A percentile compares a stretch with the other conserved stretches of the same genome.
Conservation (phyloP, 2,888 invertebrate species). For the Rotaria sp. region DNA sequence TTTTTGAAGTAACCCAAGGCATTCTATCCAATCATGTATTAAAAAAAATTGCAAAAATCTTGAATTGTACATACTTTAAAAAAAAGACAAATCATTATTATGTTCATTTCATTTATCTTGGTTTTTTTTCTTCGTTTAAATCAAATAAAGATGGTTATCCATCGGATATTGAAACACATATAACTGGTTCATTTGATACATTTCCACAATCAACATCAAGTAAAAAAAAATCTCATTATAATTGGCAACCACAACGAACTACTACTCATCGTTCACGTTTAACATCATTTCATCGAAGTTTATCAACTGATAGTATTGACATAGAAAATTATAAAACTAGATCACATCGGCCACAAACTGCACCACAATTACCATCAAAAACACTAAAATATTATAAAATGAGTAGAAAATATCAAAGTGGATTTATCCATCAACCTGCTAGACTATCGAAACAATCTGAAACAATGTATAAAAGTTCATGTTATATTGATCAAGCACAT, state of each 20-base stretch:
- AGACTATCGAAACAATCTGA: neutral
- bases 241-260: neutral
- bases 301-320: neutral
- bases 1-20: too few species aligned
- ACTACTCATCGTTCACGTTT: neutral
- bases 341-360: neutral
- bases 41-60: too few species aligned
- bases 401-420: neutral
- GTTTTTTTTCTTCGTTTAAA: neutral
- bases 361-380: neutral
- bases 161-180: constrained; percentile 5
- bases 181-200: neutral
- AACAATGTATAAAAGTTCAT: neutral
- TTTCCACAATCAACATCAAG: neutral
- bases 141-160: neutral
- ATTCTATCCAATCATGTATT: too few species aligned
- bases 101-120: neutral
- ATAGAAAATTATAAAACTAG: neutral
- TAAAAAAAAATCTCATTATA: neutral
- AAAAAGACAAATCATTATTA: too few species aligned
- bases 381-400: neutral
- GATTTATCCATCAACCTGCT: neutral
- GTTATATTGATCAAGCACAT: neutral
- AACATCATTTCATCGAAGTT: neutral
- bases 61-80: too few species aligned